phyloP scores from a whole-genome alignment of 2,113 vertebrate species.

The Sula dactylatra region DNA sequence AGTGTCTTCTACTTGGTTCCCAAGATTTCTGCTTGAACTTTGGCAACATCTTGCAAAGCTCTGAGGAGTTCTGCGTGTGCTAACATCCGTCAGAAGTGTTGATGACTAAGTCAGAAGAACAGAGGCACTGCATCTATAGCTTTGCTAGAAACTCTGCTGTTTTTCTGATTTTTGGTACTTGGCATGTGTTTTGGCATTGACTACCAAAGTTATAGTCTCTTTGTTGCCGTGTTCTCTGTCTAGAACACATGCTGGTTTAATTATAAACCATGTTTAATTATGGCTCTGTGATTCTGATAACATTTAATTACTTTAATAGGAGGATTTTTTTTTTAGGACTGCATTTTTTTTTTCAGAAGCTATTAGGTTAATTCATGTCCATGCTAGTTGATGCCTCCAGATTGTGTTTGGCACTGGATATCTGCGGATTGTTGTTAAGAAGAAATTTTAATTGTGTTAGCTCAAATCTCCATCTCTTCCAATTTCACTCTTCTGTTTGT shows the following conservation, averaged over 20 bases:
- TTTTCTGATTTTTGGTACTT: background rate
- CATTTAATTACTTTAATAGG: slow-evolving; percentile 50
- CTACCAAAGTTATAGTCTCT: background rate
- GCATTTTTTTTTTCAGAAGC: background rate
- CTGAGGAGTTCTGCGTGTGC: background rate
- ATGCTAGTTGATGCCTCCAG: slow-evolving; percentile 20
- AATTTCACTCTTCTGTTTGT: background rate
- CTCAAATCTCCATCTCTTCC: slow-evolving; percentile 21
- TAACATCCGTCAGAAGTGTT: background rate
- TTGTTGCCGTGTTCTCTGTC: slow-evolving; percentile 18
- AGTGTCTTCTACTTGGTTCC: background rate
- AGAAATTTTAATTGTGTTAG: slow-evolving; percentile 26
- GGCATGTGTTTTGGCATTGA: background rate
- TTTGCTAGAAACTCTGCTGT: background rate
- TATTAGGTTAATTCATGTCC: slow-evolving; percentile 41
- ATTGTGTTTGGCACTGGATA: slow-evolving; percentile 20
- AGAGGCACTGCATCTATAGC: background rate
- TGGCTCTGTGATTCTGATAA: slow-evolving; percentile 33
- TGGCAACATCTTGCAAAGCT: background rate
- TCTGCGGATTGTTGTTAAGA: slow-evolving; percentile 4
- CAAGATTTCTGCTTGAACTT: background rate
- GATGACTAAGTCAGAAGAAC: background rate
- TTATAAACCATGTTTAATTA: slow-evolving; percentile 33
- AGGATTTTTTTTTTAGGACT: background rate
- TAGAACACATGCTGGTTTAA: slow-evolving; percentile 47